Evolutionary conservation across 2,113 vertebrate genomes (phyloP).

Genomic region (Cynopterus brachyotis): DNA sequence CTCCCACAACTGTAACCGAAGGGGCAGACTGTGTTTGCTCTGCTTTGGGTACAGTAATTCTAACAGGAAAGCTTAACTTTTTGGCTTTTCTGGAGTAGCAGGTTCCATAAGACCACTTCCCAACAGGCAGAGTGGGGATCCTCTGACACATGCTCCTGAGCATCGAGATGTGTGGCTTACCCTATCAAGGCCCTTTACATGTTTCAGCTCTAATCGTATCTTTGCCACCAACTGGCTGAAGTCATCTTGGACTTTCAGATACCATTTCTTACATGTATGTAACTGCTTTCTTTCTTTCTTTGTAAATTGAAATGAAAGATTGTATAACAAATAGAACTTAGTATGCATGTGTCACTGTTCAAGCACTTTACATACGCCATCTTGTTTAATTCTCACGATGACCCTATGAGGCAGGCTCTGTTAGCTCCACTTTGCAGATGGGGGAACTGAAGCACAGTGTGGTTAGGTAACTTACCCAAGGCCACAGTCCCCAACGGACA

Average conservation of each 20-base stretch:
- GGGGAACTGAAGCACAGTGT: background rate
- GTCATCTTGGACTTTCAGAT: background rate
- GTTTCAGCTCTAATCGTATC: background rate
- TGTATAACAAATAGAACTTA: background rate
- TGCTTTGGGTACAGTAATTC: background rate
- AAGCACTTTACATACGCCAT: background rate
- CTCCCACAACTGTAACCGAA: background rate
- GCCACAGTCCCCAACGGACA: background rate
- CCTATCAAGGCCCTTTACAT: background rate
- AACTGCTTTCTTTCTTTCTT: background rate
- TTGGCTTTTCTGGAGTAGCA: background rate
- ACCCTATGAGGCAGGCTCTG: background rate
- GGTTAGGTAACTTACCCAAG: background rate
- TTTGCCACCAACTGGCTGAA: background rate
- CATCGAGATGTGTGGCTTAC: background rate
- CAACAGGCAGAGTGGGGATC: background rate
- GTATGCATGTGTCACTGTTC: background rate
- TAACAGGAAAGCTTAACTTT: background rate
- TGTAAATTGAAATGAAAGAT: background rate
- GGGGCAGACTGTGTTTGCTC: background rate
- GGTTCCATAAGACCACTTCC: background rate
- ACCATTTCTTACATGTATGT: background rate
- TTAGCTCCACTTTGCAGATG: background rate
- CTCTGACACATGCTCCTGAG: background rate
- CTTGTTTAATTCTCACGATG: background rate